Evolutionary conservation across 2,113 vertebrate species (phyloP).

Genomic region (Onychostruthus taczanowskii): DNA sequence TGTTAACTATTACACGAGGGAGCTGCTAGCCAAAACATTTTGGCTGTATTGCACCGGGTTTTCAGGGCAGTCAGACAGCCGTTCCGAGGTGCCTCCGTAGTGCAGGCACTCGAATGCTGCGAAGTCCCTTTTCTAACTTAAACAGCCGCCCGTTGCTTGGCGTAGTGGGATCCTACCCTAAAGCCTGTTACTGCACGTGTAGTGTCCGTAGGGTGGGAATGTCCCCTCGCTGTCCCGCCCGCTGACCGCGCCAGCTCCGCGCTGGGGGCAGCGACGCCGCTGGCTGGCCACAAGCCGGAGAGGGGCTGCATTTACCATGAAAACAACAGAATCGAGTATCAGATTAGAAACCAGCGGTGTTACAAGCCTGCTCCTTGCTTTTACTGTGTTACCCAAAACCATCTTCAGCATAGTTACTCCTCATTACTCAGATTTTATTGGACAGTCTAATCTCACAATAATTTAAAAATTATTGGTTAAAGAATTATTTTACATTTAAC

Average conservation of each 20-base stretch:
- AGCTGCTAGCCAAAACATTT: background rate
- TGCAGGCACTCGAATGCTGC: too few relatives aligned
- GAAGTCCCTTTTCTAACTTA: too few relatives aligned
- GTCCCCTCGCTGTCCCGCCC: background rate
- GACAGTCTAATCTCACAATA: background rate
- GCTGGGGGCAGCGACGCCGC: background rate
- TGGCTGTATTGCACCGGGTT: too few relatives aligned
- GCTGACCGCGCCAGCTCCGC: background rate
- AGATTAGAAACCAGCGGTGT: background rate
- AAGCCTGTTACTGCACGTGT: too few relatives aligned
- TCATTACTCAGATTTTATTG: background rate
- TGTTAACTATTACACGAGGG: background rate
- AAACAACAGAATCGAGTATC: background rate
- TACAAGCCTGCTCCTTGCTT: background rate
- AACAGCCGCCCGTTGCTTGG: accelerated
- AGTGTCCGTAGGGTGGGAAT: accelerated
- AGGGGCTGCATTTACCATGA: background rate
- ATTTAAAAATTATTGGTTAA: background rate
- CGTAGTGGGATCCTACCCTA: too few relatives aligned
- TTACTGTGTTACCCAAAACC: background rate
- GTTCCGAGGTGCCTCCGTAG: accelerated
- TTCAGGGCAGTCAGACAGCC: background rate
- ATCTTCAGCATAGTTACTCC: background rate
- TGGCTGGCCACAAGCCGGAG: background rate
- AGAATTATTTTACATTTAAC: background rate